These are phyloP conservation scores for Ptyas mucosa DNA, from an alignment of 2,113 vertebrate species.

Conservation along the genomic window DNA sequence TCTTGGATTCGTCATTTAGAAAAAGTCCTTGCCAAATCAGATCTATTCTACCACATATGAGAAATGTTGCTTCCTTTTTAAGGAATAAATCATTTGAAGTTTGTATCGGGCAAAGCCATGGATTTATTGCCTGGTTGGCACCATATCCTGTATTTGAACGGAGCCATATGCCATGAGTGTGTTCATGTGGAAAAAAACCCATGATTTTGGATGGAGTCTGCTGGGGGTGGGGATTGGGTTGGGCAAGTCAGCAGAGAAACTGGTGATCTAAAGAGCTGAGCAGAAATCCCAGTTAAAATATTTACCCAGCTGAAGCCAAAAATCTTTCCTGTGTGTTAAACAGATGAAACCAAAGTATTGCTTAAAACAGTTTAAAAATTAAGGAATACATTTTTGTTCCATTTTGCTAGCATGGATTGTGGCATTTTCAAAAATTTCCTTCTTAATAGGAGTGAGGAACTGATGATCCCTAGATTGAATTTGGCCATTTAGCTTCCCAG, in stretches of 20 bases:
- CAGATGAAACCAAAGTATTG: slow-evolving; percentile 42
- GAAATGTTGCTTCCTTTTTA: not conserved
- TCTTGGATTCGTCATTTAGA: slow-evolving; percentile 18
- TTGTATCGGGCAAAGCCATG: slow-evolving; percentile 46
- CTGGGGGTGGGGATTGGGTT: slow-evolving; percentile 54
- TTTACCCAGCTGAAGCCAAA: slow-evolving; percentile 66
- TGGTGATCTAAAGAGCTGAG: slow-evolving; percentile 56
- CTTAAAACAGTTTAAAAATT: slow-evolving; percentile 29
- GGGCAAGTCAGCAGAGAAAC: slow-evolving; percentile 58
- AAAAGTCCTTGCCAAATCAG: slow-evolving; percentile 38
- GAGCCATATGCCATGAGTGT: slow-evolving; percentile 56
- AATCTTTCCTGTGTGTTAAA: slow-evolving; percentile 51
- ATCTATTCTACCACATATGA: slow-evolving; percentile 10
- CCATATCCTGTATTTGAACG: slow-evolving; percentile 24
- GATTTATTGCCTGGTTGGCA: slow-evolving; percentile 46
- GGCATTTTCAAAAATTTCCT: not conserved
- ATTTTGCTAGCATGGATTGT: not conserved
- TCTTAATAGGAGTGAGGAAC: not conserved
- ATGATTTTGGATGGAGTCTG: slow-evolving; percentile 58
- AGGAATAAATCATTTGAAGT: slow-evolving; percentile 38
- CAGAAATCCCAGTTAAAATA: slow-evolving; percentile 65
- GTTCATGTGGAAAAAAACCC: slow-evolving; percentile 49
- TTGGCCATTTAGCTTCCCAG: not conserved
- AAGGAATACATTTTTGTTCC: slow-evolving; percentile 34
- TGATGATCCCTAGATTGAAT: not conserved